Base-by-base conservation (phyloP, 2,113 vertebrate species). In the Pachyramphus minor region DNA sequence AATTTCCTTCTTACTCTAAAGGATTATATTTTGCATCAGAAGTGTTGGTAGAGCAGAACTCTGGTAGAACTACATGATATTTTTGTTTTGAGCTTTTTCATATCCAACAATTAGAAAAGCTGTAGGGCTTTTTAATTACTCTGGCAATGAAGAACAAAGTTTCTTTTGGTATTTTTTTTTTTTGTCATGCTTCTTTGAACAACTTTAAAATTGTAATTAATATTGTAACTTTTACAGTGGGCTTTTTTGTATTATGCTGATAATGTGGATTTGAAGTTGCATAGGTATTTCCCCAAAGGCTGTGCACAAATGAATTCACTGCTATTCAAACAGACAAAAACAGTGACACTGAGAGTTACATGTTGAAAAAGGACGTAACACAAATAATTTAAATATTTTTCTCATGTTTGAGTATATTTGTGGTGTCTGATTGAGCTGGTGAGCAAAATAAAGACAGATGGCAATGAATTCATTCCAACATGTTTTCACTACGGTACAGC, bases 361-460 rank as follows among this genome's bases (percentile, higher is more conserved):
- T 73, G 83, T 90, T 92, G 88, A 47, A 84, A 92, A 94, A 90
- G 73, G 88, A 82, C 9, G 3, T 39, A 92, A 80, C 44, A 42
- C 64, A 95, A 96, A 90, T 90, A 96, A 92, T 96, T 96, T 87
- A 94, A 92, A 96, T 96, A 89, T 96, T 96, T 97, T 92, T 92
- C 95, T 93, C 58, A 24, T 97, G 90, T 95, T 93, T 97, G 90
- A 94, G 39, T 96, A 21, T 94, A 94, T 97, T 96, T 96, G 95
- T 96, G 92, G 92, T 94, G 95, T 86, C 95, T 96, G 95, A 94
- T 96, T 52, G 88, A 96, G 64, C 84, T 88, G 88, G 88, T 94
- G 90, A 96, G 85, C 83, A 95, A 96, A 96, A 96, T 93, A 96
- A 86, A 96, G 93, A 96, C 96, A 97, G 96, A 97, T 97, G 96